phyloP scores from a whole-genome alignment of 2,888 invertebrate genomes.

The Zelleria hepariella region DNA sequence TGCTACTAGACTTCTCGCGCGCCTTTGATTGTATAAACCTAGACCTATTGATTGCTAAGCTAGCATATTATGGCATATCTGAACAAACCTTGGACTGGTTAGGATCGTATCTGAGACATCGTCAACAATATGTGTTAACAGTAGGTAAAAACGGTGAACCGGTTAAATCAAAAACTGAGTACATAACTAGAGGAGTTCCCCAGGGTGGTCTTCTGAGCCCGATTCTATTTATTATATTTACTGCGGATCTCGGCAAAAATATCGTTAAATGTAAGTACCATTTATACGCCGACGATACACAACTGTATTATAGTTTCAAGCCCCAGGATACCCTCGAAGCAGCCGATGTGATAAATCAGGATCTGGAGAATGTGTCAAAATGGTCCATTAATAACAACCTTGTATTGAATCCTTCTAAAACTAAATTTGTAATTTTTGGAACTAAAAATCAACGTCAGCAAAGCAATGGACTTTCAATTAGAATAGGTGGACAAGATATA shows the following conservation, averaged over 20 bases:
- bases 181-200: neutral
- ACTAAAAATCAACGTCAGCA: neutral
- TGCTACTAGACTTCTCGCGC: neutral
- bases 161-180: neutral
- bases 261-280: neutral
- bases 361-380: neutral
- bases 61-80: neutral
- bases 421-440: neutral
- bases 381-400: neutral
- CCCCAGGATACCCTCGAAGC: neutral
- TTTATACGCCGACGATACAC: neutral
- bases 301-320: neutral
- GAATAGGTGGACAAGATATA: neutral
- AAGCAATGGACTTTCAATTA: neutral
- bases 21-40: neutral
- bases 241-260: neutral
- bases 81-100: neutral
- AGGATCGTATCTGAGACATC: neutral
- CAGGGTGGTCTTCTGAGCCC: neutral
- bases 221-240: neutral
- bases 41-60: neutral
- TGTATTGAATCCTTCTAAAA: neutral
- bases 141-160: neutral
- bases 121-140: neutral
- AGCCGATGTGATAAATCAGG: neutral